Percentiles rank a stretch among this genome's conserved stretches.
Evolutionary conservation across 2,113 vertebrate genomes (phyloP).

Genomic region (Clarias batrachus): DNA sequence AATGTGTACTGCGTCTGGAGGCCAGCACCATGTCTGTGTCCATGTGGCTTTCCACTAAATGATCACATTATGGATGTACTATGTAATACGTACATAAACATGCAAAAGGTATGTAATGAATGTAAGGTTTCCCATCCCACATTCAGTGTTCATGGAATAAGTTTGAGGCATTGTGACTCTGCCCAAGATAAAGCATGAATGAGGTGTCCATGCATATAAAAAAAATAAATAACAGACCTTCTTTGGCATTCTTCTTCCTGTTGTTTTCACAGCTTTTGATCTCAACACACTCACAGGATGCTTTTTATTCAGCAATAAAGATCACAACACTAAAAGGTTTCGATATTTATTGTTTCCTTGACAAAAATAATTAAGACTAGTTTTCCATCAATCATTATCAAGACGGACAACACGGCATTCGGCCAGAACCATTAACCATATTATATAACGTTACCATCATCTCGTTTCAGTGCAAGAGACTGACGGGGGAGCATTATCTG

Average conservation of each 20-base stretch:
- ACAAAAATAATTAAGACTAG: slow-evolving; percentile 75
- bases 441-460: slow-evolving; percentile 21
- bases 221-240: not conserved
- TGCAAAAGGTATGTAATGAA: not conserved
- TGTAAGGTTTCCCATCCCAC: not conserved
- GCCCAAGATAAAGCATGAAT: not conserved
- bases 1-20: no score
- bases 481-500: slow-evolving; percentile 80
- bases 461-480: slow-evolving; percentile 81
- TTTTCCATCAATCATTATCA: slow-evolving; percentile 73
- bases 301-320: not conserved
- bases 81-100: not conserved
- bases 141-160: not conserved
- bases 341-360: slow-evolving; percentile 81
- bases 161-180: not conserved
- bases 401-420: slow-evolving; percentile 51
- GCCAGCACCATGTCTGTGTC: no score
- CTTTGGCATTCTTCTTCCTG: no score
- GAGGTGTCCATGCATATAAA: not conserved
- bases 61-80: not conserved
- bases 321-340: slow-evolving; percentile 62
- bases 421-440: slow-evolving; percentile 60
- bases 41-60: no score
- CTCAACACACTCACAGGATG: not conserved
- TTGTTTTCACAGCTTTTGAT: not conserved